A percentile compares a stretch with the other conserved stretches of the same genome.
phyloP scores from a whole-genome alignment of 2,797 vertebrate genomes.

The Coregonus sp. region DNA sequence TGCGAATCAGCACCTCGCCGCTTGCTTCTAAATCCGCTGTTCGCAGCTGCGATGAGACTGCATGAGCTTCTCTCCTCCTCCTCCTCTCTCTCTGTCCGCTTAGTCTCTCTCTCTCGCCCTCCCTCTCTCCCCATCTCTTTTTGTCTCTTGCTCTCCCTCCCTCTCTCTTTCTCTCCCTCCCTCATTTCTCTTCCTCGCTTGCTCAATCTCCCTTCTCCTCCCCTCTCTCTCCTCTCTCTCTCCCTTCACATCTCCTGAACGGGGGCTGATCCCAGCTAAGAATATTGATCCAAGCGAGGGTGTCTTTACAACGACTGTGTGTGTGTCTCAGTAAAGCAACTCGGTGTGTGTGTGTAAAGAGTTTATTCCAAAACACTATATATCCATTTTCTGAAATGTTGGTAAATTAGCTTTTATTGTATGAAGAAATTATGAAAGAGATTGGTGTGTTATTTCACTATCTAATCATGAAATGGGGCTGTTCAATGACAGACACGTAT shows the following conservation, averaged over 20 bases:
- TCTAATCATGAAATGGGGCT: too few relatives aligned
- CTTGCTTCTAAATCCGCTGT: constrained; percentile 41
- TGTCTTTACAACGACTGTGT: neutral
- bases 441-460: too few relatives aligned
- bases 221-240: neutral
- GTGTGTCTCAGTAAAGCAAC: too few relatives aligned
- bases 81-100: constrained; percentile 16
- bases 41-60: neutral
- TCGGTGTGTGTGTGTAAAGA: neutral
- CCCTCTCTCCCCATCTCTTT: neutral
- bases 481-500: too few relatives aligned
- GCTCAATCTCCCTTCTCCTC: neutral
- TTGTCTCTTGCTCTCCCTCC: neutral
- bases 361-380: too few relatives aligned
- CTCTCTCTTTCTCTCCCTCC: neutral
- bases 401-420: too few relatives aligned
- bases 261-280: neutral
- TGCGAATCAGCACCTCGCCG: constrained; percentile 56
- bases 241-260: neutral
- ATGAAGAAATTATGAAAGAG: too few relatives aligned
- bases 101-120: constrained; percentile 15
- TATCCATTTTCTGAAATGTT: too few relatives aligned
- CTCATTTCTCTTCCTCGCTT: neutral
- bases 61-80: constrained; percentile 35
- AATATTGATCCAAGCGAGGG: neutral